Percentiles rank a stretch among this genome's conserved stretches.
phyloP scores from a whole-genome alignment of 2,113 vertebrate genomes.

The Morone chrysops region DNA sequence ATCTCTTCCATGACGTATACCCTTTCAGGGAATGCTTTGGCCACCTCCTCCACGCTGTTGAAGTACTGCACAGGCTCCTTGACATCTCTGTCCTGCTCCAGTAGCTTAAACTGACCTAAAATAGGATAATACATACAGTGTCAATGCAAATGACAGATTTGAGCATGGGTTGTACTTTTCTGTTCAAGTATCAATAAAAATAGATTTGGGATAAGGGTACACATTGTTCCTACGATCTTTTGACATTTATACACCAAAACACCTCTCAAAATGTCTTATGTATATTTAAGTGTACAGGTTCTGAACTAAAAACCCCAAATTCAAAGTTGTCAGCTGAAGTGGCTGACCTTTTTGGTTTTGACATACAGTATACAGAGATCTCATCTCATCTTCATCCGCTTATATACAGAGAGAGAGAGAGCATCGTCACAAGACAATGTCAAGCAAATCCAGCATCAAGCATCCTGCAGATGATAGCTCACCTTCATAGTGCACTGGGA shows the following conservation, averaged over 20 bases:
- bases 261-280: background rate
- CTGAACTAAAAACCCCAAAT: background rate
- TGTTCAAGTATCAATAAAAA: background rate
- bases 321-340: background rate
- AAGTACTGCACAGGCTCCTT: slow-evolving; percentile 99
- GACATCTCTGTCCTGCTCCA: slow-evolving; percentile 99
- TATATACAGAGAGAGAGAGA: too few relatives aligned
- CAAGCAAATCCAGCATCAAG: background rate
- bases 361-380: background rate
- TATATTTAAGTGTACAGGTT: background rate
- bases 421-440: background rate
- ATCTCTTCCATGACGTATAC: slow-evolving; percentile 99
- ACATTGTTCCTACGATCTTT: background rate
- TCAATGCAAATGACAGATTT: background rate
- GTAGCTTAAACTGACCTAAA: slow-evolving; percentile 97
- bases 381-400: too few relatives aligned
- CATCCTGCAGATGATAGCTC: slow-evolving; percentile 56
- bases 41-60: slow-evolving; percentile 99
- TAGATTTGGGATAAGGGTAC: background rate
- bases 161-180: background rate
- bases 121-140: slow-evolving; percentile 31
- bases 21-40: slow-evolving; percentile 98
- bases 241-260: background rate
- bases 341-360: background rate
- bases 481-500: slow-evolving; percentile 99